These are phyloP conservation scores for Drosophila lacteicornis DNA, from an alignment of 1,140 invertebrate genomes.

Conservation along the genomic window DNA sequence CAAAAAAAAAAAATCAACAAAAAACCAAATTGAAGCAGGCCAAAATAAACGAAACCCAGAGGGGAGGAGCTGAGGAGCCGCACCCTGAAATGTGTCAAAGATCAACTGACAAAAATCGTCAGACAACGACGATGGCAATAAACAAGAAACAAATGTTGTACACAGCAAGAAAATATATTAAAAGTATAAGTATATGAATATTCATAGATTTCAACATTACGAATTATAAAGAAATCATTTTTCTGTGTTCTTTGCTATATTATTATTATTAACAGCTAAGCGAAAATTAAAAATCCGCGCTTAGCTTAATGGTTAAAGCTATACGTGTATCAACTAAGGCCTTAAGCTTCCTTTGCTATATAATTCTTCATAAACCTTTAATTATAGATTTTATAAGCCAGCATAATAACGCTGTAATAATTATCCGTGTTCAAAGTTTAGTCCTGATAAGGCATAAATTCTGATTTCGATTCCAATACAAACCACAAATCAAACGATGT, in stretches of 20 bases:
- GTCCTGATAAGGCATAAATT: too few relatives aligned
- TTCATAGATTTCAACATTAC: background rate
- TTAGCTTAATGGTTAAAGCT: too few relatives aligned
- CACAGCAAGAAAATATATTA: conserved; percentile 16
- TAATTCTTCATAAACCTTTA: background rate
- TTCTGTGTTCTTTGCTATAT: too few relatives aligned
- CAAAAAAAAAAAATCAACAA: conserved; percentile 27
- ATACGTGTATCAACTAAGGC: too few relatives aligned
- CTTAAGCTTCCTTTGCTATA: too few relatives aligned
- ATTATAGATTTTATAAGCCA: background rate
- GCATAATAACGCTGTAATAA: background rate
- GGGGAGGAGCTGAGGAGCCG: conserved; percentile 44
- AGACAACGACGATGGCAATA: conserved; percentile 57
- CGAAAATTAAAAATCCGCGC: too few relatives aligned
- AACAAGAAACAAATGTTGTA: conserved; percentile 60
- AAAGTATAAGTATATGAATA: too few relatives aligned
- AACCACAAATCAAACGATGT: too few relatives aligned
- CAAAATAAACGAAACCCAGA: conserved; percentile 27
- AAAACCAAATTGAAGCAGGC: conserved; percentile 54
- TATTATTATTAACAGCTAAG: too few relatives aligned
- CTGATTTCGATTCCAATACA: too few relatives aligned
- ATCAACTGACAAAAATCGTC: conserved; percentile 82
- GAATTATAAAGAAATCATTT: background rate
- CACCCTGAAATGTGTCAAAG: conserved; percentile 81
- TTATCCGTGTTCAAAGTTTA: too few relatives aligned